These are phyloP conservation scores for Ariolimax columbianus DNA, from an alignment of 2,888 invertebrate genomes.

Conservation along the genomic window DNA sequence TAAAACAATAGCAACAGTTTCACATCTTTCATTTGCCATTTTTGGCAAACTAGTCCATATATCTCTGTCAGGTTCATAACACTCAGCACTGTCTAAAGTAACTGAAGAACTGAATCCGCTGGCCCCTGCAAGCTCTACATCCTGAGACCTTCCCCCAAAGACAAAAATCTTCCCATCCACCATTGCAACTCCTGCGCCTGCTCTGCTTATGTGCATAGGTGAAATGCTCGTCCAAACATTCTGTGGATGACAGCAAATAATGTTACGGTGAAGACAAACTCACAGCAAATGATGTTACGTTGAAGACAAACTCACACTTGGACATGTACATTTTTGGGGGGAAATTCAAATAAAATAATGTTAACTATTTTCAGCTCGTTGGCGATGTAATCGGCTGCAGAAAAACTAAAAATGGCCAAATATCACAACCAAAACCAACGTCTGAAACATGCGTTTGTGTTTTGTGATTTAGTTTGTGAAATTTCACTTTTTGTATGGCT, in stretches of 20 bases:
- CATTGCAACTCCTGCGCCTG: conserved; percentile 91
- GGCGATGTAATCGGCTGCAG: no score
- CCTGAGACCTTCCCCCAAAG: conserved; percentile 89
- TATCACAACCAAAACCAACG: no score
- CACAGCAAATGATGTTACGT: not conserved
- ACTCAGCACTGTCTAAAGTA: conserved; percentile 88
- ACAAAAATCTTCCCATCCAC: conserved; percentile 92
- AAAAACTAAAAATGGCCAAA: no score
- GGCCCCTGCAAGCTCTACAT: conserved; percentile 59
- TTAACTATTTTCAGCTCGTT: no score
- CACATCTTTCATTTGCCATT: conserved; percentile 53
- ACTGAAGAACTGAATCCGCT: conserved; percentile 67
- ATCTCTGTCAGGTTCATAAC: conserved; percentile 88
- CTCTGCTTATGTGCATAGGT: conserved; percentile 89
- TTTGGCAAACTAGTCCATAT: conserved; percentile 85
- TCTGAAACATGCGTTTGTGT: no score
- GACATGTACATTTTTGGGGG: no score
- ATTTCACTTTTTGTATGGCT: no score
- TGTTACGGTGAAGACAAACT: not conserved
- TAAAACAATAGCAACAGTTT: conserved; percentile 54
- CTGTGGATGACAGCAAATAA: conserved; percentile 58
- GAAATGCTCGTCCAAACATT: conserved; percentile 84
- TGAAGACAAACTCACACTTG: not conserved
- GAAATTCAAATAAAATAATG: no score
- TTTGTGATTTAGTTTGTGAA: no score